Base-by-base conservation (phyloP, 1,140 invertebrate species). In the Philaenus spumarius region DNA sequence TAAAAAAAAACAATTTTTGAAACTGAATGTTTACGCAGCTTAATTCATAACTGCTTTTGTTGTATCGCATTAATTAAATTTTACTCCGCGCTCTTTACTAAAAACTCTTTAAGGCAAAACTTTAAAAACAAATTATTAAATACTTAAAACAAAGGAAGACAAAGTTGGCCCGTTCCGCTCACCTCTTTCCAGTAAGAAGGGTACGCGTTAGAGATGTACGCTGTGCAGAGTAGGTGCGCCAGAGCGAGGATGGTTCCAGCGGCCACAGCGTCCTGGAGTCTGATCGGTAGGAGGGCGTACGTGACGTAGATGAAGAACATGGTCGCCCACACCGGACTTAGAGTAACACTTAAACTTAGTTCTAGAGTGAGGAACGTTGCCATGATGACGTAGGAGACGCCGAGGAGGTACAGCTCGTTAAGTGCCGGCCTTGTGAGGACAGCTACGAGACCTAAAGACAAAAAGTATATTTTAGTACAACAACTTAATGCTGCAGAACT, bases 301-400 rank as follows among this genome's bases (percentile, higher is more conserved):
- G 87, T 87, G 73, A 93, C 79, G 75, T 94, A 96, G 43, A 90
- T 87, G 75, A 90, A 92, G 55, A 93, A 80, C 12, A 89, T 77
- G n/a, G 58, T 63, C 2, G 60, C 64, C 58, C 46, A 60, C 23
- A 56, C 55, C 1, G 59, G 65, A 1, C 59, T 64, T 43, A 17
- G 62, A 17, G 77, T 76, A 46, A 83, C 69, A 24, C 78, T 75
- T 19, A 85, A 64, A 12, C 78, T 69, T 45, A 83, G 69, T 54
- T 87, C 81, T 24, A 86, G 78, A 20, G 80, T 77, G 34, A 88
- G 70, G 66, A 91, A 83, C 0, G 88, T 86, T 42, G 80, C 79
- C 48, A 89, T 71, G 23, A 93, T 82, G 26, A 89, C 80, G 68
- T 91, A 91, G 5, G 87, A 91, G 42, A 93, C 84, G 12, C 86